Evolutionary conservation across 1,140 invertebrate genomes (phyloP), one percentile per base, ranked within the genome.

Genomic region (Drosophila kurseongensis): DNA sequence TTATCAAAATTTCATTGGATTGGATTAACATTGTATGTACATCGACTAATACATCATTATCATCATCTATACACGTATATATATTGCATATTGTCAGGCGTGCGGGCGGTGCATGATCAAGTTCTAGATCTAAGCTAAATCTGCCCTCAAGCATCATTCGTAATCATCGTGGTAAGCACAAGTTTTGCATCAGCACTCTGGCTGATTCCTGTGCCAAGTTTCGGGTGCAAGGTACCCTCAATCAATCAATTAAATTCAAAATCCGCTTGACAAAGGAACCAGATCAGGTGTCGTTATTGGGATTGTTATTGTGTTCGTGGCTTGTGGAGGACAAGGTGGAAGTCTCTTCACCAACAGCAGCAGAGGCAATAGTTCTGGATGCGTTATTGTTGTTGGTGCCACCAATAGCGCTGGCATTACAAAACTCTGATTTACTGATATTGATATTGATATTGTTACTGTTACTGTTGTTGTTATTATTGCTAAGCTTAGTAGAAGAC

Each of bases 301-400:
- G 73, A 59, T 90, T 85, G 16, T 86, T 86, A 61, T 82, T 86
- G 45, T 81, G 73, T 78, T 88, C 75, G 52, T 78, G 59, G 36
- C 73, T 74, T 58, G 88, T 91, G 78, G 89, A 80, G 75, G 89
- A 91, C 78, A 91, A 91, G 71, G 84, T 91, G 81, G 90, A 84
- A 82, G 79, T 63, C 74, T 78, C 84, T 78, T 69, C 84, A 88
- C 81, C 75, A 78, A 61, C 83, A 88, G 72, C 78, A 86, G 66
- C 78, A 86, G 59, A 51, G 32, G 48, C 48, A 51, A 51, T 82
- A 75, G 63, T 88, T 83, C 65, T 78, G 80, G 60, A 82, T 76
- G 83, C 83, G 68, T 86, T 86, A 78, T 85, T 79, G 82, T 89
- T 89, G 82, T 75, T 86, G 65, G 72, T 76, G 62, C 66, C 58